A percentile compares a stretch with the other conserved stretches of the same genome.
phyloP scores from a whole-genome alignment of 2,113 vertebrate species.

The Muscicapa adusta region DNA sequence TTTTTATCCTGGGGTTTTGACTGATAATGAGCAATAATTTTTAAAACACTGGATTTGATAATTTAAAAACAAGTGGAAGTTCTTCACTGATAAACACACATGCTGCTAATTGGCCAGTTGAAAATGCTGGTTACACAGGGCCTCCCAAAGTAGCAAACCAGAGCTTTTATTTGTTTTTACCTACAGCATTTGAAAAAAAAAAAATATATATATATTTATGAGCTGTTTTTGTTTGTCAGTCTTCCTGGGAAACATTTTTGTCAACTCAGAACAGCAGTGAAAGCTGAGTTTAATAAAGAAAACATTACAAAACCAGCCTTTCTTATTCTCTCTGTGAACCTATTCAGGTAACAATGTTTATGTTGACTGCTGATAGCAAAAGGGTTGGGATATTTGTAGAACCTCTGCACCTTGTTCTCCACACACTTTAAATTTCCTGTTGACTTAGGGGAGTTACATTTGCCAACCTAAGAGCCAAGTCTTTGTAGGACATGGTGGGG shows the following conservation, averaged over 20 bases:
- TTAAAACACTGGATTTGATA: background rate
- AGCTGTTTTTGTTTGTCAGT: background rate
- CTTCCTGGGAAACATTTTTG: background rate
- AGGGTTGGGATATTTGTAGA: background rate
- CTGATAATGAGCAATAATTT: constrained; percentile 49
- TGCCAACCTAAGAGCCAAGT: background rate
- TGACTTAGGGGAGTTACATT: background rate
- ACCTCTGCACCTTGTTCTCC: background rate
- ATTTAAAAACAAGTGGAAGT: background rate
- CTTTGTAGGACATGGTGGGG: background rate
- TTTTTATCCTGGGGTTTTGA: background rate
- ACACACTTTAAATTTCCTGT: background rate
- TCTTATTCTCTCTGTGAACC: background rate
- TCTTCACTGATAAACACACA: background rate
- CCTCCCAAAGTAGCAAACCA: constrained; percentile 2
- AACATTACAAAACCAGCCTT: background rate
- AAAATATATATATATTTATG: constrained; percentile 32
- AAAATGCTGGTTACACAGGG: background rate
- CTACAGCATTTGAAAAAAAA: background rate
- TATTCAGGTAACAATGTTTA: background rate
- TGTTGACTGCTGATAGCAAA: background rate
- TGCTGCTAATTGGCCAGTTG: constrained; percentile 17
- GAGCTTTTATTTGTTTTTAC: constrained; percentile 48
- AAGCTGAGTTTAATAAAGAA: constrained; percentile 53
- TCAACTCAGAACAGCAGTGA: background rate